phyloP scores from a whole-genome alignment of 2,797 vertebrate genomes.

The Leptatherina wallacei region DNA sequence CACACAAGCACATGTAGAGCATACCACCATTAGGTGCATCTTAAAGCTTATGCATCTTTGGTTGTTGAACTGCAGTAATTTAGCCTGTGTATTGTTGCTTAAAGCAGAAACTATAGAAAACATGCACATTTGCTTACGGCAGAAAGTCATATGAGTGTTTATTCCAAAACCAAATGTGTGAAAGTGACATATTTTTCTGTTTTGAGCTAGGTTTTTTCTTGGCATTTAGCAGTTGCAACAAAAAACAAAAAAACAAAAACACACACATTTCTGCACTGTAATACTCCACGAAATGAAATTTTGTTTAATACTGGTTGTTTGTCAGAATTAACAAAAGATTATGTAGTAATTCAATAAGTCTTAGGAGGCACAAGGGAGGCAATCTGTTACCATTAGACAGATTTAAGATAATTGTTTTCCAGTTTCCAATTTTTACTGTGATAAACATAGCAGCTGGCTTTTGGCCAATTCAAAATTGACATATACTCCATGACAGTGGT shows the following conservation, averaged over 20 bases:
- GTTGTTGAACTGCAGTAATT: background rate
- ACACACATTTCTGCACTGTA: background rate
- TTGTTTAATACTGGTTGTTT: background rate
- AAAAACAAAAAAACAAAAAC: background rate
- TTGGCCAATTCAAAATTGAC: background rate
- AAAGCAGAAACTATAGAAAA: background rate
- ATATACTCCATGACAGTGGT: background rate
- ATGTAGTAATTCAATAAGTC: background rate
- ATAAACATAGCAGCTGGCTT: background rate
- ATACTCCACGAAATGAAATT: slow-evolving; percentile 9
- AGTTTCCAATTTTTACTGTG: background rate
- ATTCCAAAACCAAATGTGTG: background rate
- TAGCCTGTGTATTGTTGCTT: background rate
- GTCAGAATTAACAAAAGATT: background rate
- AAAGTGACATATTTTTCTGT: background rate
- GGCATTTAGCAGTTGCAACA: slow-evolving; percentile 4
- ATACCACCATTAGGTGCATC: background rate
- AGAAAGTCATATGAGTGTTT: background rate
- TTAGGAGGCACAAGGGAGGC: slow-evolving; percentile 1
- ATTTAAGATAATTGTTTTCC: background rate
- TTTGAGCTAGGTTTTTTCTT: background rate
- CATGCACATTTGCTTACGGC: background rate
- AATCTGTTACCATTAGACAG: background rate
- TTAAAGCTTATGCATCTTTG: background rate
- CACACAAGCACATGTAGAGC: accelerated